Percentiles rank a stretch among this genome's conserved stretches.
These are phyloP conservation scores for Bubo blakistoni DNA, from an alignment of 2,113 vertebrate genomes.

Conservation along the genomic window DNA sequence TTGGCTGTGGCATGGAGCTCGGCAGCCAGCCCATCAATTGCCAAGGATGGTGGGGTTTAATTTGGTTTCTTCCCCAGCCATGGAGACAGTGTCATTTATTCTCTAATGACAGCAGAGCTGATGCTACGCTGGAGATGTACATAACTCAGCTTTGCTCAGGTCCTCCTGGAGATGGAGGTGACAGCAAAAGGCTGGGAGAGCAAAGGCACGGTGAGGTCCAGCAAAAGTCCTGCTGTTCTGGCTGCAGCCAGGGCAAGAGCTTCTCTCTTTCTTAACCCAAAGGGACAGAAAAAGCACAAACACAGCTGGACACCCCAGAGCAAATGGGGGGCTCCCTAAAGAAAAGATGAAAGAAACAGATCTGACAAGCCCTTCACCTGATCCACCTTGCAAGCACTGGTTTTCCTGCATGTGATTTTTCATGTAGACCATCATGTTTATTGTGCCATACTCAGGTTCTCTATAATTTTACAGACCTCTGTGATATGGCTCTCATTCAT, in stretches of 20 bases:
- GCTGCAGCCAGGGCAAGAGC: not conserved
- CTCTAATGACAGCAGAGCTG: not conserved
- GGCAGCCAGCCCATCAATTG: not conserved
- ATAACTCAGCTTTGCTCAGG: not conserved
- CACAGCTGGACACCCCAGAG: not conserved
- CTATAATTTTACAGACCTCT: not conserved
- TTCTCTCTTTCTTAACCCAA: not conserved
- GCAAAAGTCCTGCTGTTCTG: not conserved
- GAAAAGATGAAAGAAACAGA: not conserved
- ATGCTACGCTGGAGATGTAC: fast-evolving
- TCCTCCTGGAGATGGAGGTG: not conserved
- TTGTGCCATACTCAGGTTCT: not conserved
- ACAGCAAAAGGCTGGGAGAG: not conserved
- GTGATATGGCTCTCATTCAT: not conserved
- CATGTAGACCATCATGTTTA: not conserved
- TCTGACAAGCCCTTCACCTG: not conserved
- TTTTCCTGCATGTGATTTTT: not conserved
- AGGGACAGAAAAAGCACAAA: not conserved
- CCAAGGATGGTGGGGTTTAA: not conserved
- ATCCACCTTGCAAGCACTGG: not conserved
- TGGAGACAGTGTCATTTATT: not conserved
- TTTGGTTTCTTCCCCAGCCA: not conserved
- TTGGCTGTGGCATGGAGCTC: not conserved
- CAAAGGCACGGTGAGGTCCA: not conserved
- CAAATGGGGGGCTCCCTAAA: not conserved